Percentiles rank a stretch among this genome's conserved stretches.
Evolutionary conservation across 2,113 vertebrate species (phyloP).

Genomic region (Myiozetetes cayanensis): DNA sequence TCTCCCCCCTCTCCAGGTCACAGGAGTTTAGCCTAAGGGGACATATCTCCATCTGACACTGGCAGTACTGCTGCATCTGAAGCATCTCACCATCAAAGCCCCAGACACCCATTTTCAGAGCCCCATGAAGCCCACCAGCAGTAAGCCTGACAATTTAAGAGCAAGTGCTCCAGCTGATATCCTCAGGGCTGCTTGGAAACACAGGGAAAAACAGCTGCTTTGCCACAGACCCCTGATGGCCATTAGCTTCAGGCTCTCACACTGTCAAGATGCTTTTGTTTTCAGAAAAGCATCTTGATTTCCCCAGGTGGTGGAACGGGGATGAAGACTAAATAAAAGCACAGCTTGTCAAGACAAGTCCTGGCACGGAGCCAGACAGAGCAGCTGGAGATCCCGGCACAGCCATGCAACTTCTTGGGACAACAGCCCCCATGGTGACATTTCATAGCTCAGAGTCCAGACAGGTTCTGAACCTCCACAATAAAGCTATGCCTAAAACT

Average conservation of each 20-base stretch:
- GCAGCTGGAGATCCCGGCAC: background rate
- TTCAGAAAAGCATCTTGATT: background rate
- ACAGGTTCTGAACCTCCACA: background rate
- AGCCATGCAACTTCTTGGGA: accelerated
- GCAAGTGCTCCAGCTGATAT: background rate
- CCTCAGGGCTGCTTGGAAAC: background rate
- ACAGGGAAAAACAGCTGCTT: background rate
- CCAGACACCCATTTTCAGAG: background rate
- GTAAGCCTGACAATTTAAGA: accelerated
- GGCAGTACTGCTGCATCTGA: background rate
- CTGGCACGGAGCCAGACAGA: accelerated
- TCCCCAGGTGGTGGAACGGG: background rate
- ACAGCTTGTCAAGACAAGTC: background rate
- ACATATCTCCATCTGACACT: background rate
- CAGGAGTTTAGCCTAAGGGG: background rate
- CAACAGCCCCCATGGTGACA: background rate
- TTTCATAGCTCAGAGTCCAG: background rate
- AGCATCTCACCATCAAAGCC: accelerated
- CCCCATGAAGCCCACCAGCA: accelerated
- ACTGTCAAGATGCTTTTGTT: accelerated
- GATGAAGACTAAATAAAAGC: background rate
- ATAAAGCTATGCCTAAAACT: background rate
- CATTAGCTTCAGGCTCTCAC: background rate
- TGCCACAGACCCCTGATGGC: background rate
- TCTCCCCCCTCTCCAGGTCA: background rate